phyloP scores from a whole-genome alignment of 2,113 vertebrate species.

The Hippocampus zosterae region DNA sequence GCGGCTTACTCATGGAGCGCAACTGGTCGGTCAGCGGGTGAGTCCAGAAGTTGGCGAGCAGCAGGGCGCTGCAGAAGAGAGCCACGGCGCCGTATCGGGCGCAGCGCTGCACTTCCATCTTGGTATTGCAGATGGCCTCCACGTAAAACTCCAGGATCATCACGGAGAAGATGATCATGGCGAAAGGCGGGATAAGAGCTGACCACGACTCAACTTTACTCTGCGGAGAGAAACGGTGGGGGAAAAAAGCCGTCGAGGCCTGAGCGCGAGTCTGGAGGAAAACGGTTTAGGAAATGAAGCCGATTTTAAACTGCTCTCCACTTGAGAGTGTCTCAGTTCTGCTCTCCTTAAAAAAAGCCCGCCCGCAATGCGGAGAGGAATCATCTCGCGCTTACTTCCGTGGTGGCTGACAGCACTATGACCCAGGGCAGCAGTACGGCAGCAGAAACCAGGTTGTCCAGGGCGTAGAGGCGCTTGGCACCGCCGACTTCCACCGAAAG shows the following conservation, averaged over 20 bases:
- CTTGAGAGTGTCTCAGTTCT: background rate
- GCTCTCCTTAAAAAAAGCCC: too few relatives aligned
- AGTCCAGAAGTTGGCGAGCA: conserved; percentile 95
- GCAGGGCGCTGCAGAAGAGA: conserved; percentile 81
- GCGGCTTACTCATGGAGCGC: conserved; percentile 79
- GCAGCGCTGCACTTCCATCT: conserved; percentile 84
- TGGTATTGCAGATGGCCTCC: conserved; percentile 87
- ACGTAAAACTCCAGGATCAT: conserved; percentile 95
- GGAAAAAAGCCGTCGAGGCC: background rate
- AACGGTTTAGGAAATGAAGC: too few relatives aligned
- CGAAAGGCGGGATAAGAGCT: conserved; percentile 84
- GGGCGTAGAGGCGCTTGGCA: conserved; percentile 88
- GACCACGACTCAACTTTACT: conserved; percentile 96
- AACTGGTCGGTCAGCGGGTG: conserved; percentile 92
- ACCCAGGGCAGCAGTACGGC: conserved; percentile 90
- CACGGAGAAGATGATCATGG: conserved; percentile 86
- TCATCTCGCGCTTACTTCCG: conserved; percentile 76
- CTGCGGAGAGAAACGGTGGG: conserved; percentile 57
- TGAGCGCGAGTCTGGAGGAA: background rate
- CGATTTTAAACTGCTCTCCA: background rate
- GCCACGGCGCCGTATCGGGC: conserved; percentile 84
- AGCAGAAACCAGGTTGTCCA: conserved; percentile 87
- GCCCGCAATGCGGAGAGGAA: background rate
- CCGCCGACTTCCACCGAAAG: conserved; percentile 90
- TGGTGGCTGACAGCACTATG: conserved; percentile 85